These are phyloP conservation scores for Cyphomyrus plagiostoma DNA, from an alignment of 2,113 vertebrate genomes.

Conservation along the genomic window DNA sequence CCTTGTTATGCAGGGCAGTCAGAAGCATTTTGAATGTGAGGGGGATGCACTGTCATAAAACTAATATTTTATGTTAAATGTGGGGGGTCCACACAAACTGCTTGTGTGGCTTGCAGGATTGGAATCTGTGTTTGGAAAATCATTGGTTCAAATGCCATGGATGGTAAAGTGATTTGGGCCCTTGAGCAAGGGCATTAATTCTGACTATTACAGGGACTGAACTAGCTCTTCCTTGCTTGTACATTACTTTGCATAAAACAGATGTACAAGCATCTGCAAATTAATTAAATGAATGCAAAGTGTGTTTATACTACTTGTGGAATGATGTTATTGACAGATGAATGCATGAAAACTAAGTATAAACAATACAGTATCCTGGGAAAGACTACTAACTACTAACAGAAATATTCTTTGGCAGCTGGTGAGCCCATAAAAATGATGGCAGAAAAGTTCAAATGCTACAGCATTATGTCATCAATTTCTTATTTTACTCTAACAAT, in stretches of 20 bases:
- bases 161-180: background rate
- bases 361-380: background rate
- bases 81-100: no score
- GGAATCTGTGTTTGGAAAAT: background rate
- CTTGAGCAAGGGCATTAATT: background rate
- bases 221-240: background rate
- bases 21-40: no score
- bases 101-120: background rate
- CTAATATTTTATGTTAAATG: no score
- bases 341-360: background rate
- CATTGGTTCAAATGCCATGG: background rate
- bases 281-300: background rate
- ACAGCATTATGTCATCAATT: background rate
- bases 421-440: background rate
- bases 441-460: background rate
- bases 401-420: background rate
- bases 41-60: no score
- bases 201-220: background rate
- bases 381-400: background rate
- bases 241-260: background rate
- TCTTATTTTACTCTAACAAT: background rate
- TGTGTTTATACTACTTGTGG: background rate
- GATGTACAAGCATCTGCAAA: background rate
- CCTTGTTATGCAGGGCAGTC: background rate
- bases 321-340: background rate